Conservation (phyloP, 2,888 invertebrate species). For the Drosophila algonquin region DNA sequence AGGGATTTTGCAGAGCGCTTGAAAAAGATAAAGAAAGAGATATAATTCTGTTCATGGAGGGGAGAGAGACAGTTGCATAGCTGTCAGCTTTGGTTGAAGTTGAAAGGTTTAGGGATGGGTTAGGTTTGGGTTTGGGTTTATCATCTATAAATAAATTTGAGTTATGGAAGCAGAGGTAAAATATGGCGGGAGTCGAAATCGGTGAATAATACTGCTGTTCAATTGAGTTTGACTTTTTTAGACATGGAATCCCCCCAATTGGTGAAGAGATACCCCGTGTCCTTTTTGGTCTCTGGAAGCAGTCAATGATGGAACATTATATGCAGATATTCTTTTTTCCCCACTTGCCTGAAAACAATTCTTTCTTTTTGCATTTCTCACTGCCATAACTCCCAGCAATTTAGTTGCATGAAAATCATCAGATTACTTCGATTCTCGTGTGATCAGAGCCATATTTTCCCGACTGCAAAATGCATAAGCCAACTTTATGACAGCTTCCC, state of each 20-base stretch:
- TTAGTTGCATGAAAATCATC: constrained; percentile 14
- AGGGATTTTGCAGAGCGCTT: constrained; percentile 1
- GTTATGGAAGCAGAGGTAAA: background rate
- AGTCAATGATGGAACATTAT: too few species aligned
- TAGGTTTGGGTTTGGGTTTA: background rate
- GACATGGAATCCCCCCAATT: too few species aligned
- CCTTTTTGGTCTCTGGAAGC: too few species aligned
- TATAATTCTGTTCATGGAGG: background rate
- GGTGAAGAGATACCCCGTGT: too few species aligned
- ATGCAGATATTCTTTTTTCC: too few species aligned
- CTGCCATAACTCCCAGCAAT: too few species aligned
- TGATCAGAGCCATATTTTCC: constrained; percentile 11
- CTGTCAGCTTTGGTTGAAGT: constrained; percentile 13
- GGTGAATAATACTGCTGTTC: too few species aligned
- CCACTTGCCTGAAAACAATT: too few species aligned
- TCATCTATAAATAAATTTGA: background rate
- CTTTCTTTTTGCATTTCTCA: too few species aligned
- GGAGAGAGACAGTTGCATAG: constrained; percentile 1
- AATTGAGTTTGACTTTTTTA: too few species aligned
- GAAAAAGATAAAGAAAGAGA: background rate
- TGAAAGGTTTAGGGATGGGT: background rate
- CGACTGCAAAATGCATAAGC: constrained; percentile 16
- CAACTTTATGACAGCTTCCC: constrained; percentile 40
- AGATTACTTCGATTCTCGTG: constrained; percentile 13
- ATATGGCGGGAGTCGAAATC: background rate